These are phyloP conservation scores for Apeira syringaria DNA, from an alignment of 2,888 invertebrate species.

Conservation along the genomic window DNA sequence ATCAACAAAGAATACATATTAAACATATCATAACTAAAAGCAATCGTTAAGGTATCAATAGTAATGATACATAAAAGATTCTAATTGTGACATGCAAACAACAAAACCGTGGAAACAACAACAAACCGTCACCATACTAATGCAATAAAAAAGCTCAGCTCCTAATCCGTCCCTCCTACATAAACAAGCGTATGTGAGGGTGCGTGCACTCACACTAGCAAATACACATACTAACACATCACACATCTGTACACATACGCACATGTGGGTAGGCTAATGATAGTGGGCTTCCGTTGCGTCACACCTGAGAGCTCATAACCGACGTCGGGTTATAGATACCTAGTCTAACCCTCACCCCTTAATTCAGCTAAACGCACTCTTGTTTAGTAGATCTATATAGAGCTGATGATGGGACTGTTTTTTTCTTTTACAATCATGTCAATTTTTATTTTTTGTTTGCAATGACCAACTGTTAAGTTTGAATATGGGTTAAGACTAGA, in stretches of 20 bases:
- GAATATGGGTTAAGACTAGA: too few relatives aligned
- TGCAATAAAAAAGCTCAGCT: slow-evolving; percentile 37
- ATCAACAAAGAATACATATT: too few relatives aligned
- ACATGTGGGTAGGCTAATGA: slow-evolving; percentile 79
- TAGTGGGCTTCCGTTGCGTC: slow-evolving; percentile 81
- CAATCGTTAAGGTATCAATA: too few relatives aligned
- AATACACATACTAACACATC: slow-evolving; percentile 33
- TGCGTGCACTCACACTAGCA: slow-evolving; percentile 17
- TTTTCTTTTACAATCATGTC: too few relatives aligned
- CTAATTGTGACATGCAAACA: slow-evolving; percentile 7
- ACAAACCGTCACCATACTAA: slow-evolving; percentile 17
- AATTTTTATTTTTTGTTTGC: too few relatives aligned
- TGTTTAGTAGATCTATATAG: slow-evolving; percentile 40
- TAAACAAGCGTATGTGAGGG: slow-evolving; percentile 45
- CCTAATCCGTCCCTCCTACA: slow-evolving; percentile 62
- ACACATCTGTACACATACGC: slow-evolving; percentile 49
- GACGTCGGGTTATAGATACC: slow-evolving; percentile 77
- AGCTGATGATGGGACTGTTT: too few relatives aligned
- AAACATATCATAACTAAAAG: too few relatives aligned
- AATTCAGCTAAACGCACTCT: slow-evolving; percentile 62
- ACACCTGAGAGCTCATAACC: slow-evolving; percentile 83
- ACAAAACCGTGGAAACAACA: slow-evolving; percentile 28
- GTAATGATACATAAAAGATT: neutral
- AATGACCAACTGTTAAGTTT: too few relatives aligned
- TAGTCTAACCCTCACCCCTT: slow-evolving; percentile 69